Base-by-base conservation (phyloP, 1,140 invertebrate genomes). In the Drosophila pseudoobscura region DNA sequence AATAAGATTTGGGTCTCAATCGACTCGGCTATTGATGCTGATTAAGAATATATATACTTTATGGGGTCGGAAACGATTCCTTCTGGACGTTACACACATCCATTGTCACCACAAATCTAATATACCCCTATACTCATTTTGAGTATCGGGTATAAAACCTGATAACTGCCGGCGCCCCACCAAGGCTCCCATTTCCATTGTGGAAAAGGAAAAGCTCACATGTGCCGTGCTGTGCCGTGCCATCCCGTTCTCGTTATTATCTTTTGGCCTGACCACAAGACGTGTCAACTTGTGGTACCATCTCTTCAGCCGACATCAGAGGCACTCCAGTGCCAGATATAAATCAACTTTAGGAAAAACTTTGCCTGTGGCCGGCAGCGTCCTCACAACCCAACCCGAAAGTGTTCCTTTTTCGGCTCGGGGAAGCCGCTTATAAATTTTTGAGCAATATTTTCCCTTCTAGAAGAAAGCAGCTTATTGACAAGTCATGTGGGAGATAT, bases 221-320 rank as follows among this genome's bases (percentile, higher is more conserved):
- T 43, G 53, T 64, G 49, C 43, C 50, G 29, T 31, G 55, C 9
- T 24, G 39, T 35, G 31, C 9, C 29, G 20, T 22, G 22, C 24
- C 17, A 47, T 39, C 39, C 11, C 35, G 31, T 46, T 29, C 31
- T 46, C 60, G 78, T 82, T 88, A 87, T 82, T 87, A 85, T 85
- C 83, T 82, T 80, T 75, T 61, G 71, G 82, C 69, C 60, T 75
- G 78, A 87, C 82, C 82, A 51, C 82, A 85, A 71, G 61, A 85
- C 82, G 82, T 87, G 82, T 87, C 82, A 82, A 78, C 69, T 66
- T 73, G 49, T 47, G 47, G 74, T 65, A 71, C 43, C 75, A 51
- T 69, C 50, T 53, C 7, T 5, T 2, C 45, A 44, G 44, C n/a
- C 43, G 29, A 45, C 52, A 45, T 13, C 66, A 64, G 35, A 39